A percentile compares a stretch with the other conserved stretches of the same genome.
These are phyloP conservation scores for Bruchidius siliquastri DNA, from an alignment of 2,888 invertebrate genomes.

Conservation along the genomic window DNA sequence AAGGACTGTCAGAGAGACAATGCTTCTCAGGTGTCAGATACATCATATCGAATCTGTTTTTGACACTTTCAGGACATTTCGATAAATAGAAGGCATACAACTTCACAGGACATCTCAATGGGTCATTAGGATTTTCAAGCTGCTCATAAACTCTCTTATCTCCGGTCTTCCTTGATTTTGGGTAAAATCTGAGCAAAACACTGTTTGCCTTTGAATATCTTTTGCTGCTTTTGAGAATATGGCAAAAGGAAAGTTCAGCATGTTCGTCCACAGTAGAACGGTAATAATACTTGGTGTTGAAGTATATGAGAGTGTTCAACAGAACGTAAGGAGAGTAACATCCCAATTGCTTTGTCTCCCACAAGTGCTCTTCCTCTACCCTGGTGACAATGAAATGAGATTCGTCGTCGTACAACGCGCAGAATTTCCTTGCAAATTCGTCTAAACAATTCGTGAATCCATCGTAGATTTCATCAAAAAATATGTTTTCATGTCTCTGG, in stretches of 20 bases:
- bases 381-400: constrained; percentile 79
- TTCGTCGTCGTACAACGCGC: constrained; percentile 63
- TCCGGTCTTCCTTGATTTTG: constrained; percentile 46
- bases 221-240: constrained; percentile 87
- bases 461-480: constrained; percentile 80
- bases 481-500: constrained; percentile 83
- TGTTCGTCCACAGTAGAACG: constrained; percentile 83
- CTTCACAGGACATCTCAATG: constrained; percentile 83
- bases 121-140: constrained; percentile 58
- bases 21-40: constrained; percentile 83
- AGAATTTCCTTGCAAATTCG: constrained; percentile 73
- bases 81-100: constrained; percentile 89
- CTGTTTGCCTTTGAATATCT: constrained; percentile 29
- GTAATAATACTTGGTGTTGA: constrained; percentile 88
- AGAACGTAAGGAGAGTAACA: constrained; percentile 86
- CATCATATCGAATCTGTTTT: constrained; percentile 74
- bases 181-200: constrained; percentile 12
- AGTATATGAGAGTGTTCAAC: constrained; percentile 83
- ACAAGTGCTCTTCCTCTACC: constrained; percentile 86
- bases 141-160: constrained; percentile 53
- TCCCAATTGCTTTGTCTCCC: constrained; percentile 88
- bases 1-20: constrained; percentile 84
- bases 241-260: constrained; percentile 79
- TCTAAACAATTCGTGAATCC: constrained; percentile 80
- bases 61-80: constrained; percentile 86